These are phyloP conservation scores for Phyllopteryx taeniolatus DNA, from an alignment of 2,113 vertebrate genomes.

Conservation along the genomic window DNA sequence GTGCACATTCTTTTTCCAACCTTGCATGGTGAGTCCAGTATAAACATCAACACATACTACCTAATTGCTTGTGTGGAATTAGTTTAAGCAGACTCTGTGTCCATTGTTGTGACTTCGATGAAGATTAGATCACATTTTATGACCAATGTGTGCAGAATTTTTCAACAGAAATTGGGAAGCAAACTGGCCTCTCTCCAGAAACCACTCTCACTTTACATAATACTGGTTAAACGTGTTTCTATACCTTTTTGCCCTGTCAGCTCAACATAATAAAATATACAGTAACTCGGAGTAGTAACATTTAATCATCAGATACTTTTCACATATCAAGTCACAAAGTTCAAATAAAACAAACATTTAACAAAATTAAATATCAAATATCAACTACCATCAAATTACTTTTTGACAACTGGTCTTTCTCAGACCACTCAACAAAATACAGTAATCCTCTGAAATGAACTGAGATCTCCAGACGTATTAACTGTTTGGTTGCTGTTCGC, in stretches of 20 bases:
- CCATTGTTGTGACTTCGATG: not conserved
- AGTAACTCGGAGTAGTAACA: not conserved
- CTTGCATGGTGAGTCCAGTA: not conserved
- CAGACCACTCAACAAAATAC: no score
- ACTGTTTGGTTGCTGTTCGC: no score
- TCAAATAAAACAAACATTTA: not conserved
- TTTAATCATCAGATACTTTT: not conserved
- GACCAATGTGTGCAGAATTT: not conserved
- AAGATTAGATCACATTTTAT: slow-evolving; percentile 1
- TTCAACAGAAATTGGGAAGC: not conserved
- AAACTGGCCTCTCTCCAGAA: not conserved
- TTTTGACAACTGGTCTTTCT: no score
- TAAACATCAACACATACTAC: not conserved
- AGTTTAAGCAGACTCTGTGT: not conserved
- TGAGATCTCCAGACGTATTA: no score
- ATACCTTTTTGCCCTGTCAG: not conserved
- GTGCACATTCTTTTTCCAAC: not conserved
- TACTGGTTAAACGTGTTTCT: not conserved
- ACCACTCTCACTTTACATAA: not conserved
- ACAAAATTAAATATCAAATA: no score
- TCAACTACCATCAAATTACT: not conserved
- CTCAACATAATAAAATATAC: not conserved
- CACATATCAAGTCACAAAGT: not conserved
- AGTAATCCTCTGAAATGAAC: no score
- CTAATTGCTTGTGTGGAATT: not conserved